Evolutionary conservation across 2,113 vertebrate genomes (phyloP).

Genomic region (Anguilla japonica): DNA sequence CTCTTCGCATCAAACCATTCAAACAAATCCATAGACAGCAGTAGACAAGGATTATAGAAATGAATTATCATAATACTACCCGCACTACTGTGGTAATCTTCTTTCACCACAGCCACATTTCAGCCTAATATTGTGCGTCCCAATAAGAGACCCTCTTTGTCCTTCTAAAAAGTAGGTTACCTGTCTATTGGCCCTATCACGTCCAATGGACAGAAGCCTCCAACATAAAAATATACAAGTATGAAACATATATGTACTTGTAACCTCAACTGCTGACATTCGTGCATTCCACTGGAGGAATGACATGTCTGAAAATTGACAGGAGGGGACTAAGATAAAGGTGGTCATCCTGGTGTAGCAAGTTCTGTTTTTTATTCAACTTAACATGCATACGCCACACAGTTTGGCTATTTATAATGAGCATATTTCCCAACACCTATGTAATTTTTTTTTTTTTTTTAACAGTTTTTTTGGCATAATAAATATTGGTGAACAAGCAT

Average conservation of each 20-base stretch:
- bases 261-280: not conserved
- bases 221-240: not conserved
- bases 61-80: not conserved
- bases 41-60: not conserved
- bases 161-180: no score
- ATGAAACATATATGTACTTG: not conserved
- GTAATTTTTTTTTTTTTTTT: no score
- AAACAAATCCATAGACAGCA: not conserved
- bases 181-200: no score
- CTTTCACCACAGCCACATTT: not conserved
- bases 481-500: no score
- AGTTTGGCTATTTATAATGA: not conserved
- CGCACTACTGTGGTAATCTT: not conserved
- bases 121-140: not conserved
- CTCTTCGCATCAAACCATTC: not conserved
- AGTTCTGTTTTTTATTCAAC: not conserved
- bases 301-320: not conserved
- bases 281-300: not conserved
- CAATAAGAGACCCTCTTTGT: not conserved
- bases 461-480: no score
- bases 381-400: not conserved
- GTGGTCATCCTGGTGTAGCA: not conserved
- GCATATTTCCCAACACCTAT: no score
- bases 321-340: not conserved
- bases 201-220: no score